Conservation (phyloP, 2,797 vertebrate genomes). For the Pseudochirops cupreus region DNA sequence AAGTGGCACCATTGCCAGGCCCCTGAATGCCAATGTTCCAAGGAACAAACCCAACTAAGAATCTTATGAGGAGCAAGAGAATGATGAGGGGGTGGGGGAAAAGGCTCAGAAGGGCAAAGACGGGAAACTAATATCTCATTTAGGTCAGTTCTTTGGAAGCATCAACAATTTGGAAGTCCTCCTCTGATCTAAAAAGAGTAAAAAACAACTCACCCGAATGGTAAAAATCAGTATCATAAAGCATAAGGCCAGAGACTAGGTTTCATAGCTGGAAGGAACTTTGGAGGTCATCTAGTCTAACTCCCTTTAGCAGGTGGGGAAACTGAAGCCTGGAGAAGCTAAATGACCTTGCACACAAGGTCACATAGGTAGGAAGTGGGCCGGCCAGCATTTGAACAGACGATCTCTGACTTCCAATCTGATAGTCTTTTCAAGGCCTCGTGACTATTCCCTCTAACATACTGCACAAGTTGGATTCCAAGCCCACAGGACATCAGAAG, state of each 20-base stretch:
- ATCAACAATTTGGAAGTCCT: neutral
- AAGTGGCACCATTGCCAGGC: neutral
- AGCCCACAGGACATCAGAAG: neutral
- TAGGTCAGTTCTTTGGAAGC: neutral
- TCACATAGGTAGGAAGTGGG: neutral
- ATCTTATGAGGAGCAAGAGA: neutral
- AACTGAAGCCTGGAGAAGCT: neutral
- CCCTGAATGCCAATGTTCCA: neutral
- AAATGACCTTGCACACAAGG: neutral
- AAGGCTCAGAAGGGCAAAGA: neutral
- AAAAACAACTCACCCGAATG: neutral
- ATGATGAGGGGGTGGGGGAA: neutral
- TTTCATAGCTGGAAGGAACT: neutral
- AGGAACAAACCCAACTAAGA: neutral
- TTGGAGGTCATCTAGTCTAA: neutral
- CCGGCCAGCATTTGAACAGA: neutral
- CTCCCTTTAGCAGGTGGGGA: neutral
- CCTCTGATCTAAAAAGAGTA: neutral
- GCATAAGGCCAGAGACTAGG: neutral
- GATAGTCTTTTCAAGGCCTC: neutral
- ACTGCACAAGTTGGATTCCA: neutral
- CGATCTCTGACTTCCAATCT: neutral
- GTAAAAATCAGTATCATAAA: neutral
- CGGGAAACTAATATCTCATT: neutral
- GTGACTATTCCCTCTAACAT: neutral